Percentiles rank a stretch among this genome's conserved stretches.
Evolutionary conservation across 2,113 vertebrate genomes (phyloP).

Genomic region (Clarias batrachus): DNA sequence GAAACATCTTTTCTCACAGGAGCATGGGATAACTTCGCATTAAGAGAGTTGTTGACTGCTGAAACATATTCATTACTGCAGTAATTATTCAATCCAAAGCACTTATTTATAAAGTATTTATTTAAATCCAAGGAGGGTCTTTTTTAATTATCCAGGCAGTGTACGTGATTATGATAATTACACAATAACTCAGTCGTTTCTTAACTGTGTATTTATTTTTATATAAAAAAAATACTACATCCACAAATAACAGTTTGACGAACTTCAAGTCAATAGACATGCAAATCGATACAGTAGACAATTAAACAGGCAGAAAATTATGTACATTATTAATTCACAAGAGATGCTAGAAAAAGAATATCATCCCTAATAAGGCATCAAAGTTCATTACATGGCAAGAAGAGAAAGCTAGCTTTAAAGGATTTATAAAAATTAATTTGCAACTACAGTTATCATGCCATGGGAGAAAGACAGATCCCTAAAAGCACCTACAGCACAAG

Average conservation of each 20-base stretch:
- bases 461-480: not conserved
- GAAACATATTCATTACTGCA: too few relatives aligned
- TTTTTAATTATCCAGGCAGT: too few relatives aligned
- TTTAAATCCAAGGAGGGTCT: too few relatives aligned
- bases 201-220: not conserved
- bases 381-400: not conserved
- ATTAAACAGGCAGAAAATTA: not conserved
- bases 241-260: not conserved
- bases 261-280: not conserved
- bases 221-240: not conserved
- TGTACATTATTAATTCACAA: not conserved
- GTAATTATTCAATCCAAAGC: too few relatives aligned
- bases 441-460: not conserved
- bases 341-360: not conserved
- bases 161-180: not conserved
- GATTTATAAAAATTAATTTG: not conserved
- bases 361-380: not conserved
- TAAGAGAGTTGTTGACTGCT: too few relatives aligned
- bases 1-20: too few relatives aligned
- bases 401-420: not conserved
- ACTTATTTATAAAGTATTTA: too few relatives aligned
- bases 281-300: not conserved
- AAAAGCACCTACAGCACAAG: not conserved
- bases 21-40: too few relatives aligned
- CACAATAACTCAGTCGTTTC: not conserved